Percentiles rank a stretch among this genome's conserved stretches.
These are phyloP conservation scores for Oreochromis grahami DNA, from an alignment of 2,797 vertebrate genomes.

Conservation along the genomic window DNA sequence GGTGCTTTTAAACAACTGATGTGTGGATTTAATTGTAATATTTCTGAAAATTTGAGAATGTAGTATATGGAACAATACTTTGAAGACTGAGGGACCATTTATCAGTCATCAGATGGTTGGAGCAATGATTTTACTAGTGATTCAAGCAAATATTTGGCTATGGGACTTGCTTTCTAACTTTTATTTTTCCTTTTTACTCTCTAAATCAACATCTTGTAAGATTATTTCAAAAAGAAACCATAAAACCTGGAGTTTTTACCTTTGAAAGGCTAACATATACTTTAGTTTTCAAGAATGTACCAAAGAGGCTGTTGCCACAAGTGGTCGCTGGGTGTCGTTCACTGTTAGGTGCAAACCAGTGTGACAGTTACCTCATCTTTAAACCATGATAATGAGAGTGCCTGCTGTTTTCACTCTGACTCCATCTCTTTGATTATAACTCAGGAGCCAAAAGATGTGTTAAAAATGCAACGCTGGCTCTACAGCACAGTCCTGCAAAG, in stretches of 20 bases:
- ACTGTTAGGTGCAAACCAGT: neutral
- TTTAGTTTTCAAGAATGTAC: neutral
- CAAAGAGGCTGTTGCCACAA: neutral
- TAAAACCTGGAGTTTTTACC: neutral
- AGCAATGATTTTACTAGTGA: neutral
- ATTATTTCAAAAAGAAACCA: neutral
- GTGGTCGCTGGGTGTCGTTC: neutral
- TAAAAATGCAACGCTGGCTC: neutral
- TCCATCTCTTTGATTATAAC: neutral
- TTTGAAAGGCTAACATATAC: neutral
- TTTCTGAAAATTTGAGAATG: neutral
- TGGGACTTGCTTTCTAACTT: neutral
- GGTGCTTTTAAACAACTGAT: neutral
- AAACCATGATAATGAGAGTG: neutral
- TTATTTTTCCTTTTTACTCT: neutral
- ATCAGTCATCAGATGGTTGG: neutral
- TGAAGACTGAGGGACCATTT: neutral
- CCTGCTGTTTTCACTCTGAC: neutral
- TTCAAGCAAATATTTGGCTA: neutral
- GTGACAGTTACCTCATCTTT: neutral
- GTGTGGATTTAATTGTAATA: neutral
- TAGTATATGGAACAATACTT: neutral
- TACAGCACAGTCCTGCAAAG: neutral
- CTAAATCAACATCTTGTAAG: neutral
- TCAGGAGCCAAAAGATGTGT: neutral